A percentile compares a stretch with the other conserved stretches of the same genome.
These are phyloP conservation scores for Dendrolimus punctatus DNA, from an alignment of 1,140 invertebrate species.

Conservation along the genomic window DNA sequence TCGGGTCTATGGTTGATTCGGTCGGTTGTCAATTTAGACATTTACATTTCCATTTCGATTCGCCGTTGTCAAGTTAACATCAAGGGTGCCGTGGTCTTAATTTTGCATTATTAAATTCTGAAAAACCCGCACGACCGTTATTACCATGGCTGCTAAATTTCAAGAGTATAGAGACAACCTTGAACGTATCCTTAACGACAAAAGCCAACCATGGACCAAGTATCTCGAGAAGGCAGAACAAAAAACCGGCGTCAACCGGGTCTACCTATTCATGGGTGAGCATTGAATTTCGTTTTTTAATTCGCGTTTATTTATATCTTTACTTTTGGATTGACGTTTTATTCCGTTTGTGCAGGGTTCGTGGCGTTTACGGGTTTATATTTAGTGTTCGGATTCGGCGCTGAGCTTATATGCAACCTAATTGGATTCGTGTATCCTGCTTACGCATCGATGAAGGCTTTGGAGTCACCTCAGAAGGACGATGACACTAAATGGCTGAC, in stretches of 20 bases:
- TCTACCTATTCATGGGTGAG: slow-evolving; percentile 90
- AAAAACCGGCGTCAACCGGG: slow-evolving; percentile 86
- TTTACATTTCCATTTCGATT: too few species aligned
- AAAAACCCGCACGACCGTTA: slow-evolving; percentile 20
- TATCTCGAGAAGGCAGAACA: slow-evolving; percentile 81
- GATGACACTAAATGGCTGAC: slow-evolving; percentile 99
- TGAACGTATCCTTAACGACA: slow-evolving; percentile 82
- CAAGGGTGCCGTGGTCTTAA: slow-evolving; percentile 33
- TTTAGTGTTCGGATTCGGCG: slow-evolving; percentile 95
- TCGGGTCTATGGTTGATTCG: too few species aligned
- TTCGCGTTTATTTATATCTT: slow-evolving; percentile 63
- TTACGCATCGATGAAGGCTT: slow-evolving; percentile 90
- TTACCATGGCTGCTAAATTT: slow-evolving; percentile 76
- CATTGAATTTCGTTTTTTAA: slow-evolving; percentile 32
- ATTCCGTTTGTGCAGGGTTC: slow-evolving; percentile 74
- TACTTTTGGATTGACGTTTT: slow-evolving; percentile 55
- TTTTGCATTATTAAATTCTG: slow-evolving; percentile 40
- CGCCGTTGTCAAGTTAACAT: too few species aligned
- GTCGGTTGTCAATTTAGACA: too few species aligned
- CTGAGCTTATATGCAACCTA: slow-evolving; percentile 95
- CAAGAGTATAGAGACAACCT: slow-evolving; percentile 77
- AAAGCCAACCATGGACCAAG: slow-evolving; percentile 82
- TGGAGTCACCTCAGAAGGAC: slow-evolving; percentile 81
- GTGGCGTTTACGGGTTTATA: slow-evolving; percentile 85
- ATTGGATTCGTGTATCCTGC: slow-evolving; percentile 98